These are phyloP conservation scores for Crax fasciolata DNA, from an alignment of 2,797 vertebrate genomes.

Conservation along the genomic window DNA sequence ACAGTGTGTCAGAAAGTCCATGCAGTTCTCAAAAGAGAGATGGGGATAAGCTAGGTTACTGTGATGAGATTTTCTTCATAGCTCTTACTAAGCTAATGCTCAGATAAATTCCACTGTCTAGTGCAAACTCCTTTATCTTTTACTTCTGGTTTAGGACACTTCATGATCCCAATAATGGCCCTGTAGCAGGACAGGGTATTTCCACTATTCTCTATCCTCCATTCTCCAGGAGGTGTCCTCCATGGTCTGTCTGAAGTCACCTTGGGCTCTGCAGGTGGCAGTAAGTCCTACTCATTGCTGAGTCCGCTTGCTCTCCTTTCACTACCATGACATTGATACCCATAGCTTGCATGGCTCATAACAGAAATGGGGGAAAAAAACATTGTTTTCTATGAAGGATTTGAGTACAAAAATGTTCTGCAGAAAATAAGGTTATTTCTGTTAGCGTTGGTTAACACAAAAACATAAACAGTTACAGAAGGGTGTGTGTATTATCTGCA, in stretches of 20 bases:
- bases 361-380: not conserved
- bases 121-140: not conserved
- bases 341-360: not conserved
- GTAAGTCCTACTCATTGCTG: not conserved
- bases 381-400: not conserved
- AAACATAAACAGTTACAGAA: not conserved
- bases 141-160: not conserved
- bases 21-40: not conserved
- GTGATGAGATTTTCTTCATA: not conserved
- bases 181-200: not conserved
- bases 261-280: not conserved
- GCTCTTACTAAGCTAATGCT: not conserved
- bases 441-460: not conserved
- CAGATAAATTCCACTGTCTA: not conserved
- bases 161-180: not conserved
- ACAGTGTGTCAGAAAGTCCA: not conserved
- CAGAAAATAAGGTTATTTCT: not conserved
- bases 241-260: not conserved
- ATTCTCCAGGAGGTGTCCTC: not conserved
- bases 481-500: rapidly evolving
- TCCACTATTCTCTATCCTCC: not conserved
- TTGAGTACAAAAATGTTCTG: not conserved
- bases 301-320: not conserved
- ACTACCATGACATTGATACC: not conserved
- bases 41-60: not conserved